phyloP scores from a whole-genome alignment of 1,140 invertebrate genomes.

The Diachasmimorpha longicaudata region DNA sequence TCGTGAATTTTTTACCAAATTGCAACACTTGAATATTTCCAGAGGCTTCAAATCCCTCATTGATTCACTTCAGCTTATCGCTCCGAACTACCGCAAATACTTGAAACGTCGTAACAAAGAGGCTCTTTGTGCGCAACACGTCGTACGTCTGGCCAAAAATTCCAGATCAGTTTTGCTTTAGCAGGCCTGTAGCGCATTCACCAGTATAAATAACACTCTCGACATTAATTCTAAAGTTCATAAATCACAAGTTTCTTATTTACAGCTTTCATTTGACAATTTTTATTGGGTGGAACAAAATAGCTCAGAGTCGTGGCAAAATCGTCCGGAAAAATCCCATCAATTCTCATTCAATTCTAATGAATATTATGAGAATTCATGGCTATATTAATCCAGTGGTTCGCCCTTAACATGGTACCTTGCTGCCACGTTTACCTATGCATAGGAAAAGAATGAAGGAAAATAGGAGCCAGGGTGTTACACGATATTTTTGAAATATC shows the following conservation, averaged over 20 bases:
- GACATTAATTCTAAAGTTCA: too few relatives aligned
- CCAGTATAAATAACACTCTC: too few relatives aligned
- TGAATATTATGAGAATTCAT: neutral
- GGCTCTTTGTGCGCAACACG: too few relatives aligned
- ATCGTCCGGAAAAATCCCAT: neutral
- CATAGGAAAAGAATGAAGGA: neutral
- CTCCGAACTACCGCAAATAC: too few relatives aligned
- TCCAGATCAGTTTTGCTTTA: too few relatives aligned
- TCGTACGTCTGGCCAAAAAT: too few relatives aligned
- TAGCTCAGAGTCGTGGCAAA: neutral
- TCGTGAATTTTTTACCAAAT: too few relatives aligned
- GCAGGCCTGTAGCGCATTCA: too few relatives aligned
- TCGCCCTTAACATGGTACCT: neutral
- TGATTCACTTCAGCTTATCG: too few relatives aligned
- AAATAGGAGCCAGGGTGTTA: neutral
- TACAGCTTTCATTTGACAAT: neutral
- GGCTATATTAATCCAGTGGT: neutral
- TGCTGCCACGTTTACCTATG: neutral
- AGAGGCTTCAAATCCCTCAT: too few relatives aligned
- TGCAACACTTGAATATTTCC: too few relatives aligned
- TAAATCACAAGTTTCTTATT: neutral
- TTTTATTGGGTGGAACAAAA: neutral
- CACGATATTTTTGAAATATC: neutral
- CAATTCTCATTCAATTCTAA: neutral
- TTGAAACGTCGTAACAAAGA: too few relatives aligned